Base-by-base conservation (phyloP, 2,888 invertebrate species). In the Drosophila merina region DNA sequence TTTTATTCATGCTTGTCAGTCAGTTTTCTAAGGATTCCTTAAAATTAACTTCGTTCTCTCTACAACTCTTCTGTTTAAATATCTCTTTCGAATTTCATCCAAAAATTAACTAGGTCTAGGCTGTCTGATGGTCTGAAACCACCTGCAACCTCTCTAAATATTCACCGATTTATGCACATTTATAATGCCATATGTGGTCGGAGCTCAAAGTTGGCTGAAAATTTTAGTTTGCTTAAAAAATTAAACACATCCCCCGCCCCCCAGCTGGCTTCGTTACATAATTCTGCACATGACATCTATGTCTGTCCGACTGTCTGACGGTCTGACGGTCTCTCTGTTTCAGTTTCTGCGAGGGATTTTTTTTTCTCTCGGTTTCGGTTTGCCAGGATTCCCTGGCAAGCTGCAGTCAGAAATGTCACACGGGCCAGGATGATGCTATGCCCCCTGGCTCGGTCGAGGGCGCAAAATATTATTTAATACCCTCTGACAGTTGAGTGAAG, bases 391-490 rank as follows among this genome's bases (percentile, higher is more conserved):
- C 47, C 45, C 54, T 33, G 26, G 72, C 78, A 82, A 78, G 74
- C 72, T 77, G 82, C 79, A 85, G 81, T 80, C 87, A 87, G 75
- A 82, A 85, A 79, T 85, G 85, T 87, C 87, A 82, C 80, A 74
- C 80, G 74, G 62, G 59, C 30, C 62, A 68, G 67, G 66, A 77
- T 71, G 67, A 55, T 66, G 20, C 30, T 20, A 6, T 52, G 5
- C 44, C 51, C 50, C 12, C 36, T 51, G 42, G 49, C 60, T 36
- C 14, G 40, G n/a, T 57, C 60, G 30, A 44, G 62, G 71, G 79
- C 51, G 72, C 64, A 71, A 85, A 83, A 85, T 87, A 85, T 87
- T 87, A 85, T 85, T 85, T 87, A 87, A 85, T 85, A 74, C 76
- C 75, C 74, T 59, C 77, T 74, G 85, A 87, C 87, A 85, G 79